A percentile compares a stretch with the other conserved stretches of the same genome.
Conservation (phyloP, 2,888 invertebrate species). For the Apodemia hepburni region DNA sequence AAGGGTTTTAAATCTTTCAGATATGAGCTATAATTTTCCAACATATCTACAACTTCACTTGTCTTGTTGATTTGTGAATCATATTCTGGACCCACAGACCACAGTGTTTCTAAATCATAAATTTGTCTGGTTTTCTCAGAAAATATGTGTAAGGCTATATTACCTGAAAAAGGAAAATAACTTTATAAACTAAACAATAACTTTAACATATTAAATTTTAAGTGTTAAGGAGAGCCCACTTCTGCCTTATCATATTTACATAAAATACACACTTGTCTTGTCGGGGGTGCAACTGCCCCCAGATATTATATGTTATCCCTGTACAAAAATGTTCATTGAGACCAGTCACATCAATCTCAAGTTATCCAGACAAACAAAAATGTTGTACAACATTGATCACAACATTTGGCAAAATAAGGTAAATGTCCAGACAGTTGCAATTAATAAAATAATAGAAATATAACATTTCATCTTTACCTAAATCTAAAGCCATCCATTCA, state of each 20-base stretch:
- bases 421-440: too few relatives aligned
- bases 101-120: conserved; percentile 95
- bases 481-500: conserved; percentile 95
- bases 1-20: conserved; percentile 83
- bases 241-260: too few relatives aligned
- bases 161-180: conserved; percentile 81
- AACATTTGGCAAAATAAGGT: too few relatives aligned
- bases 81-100: conserved; percentile 92
- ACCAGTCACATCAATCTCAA: too few relatives aligned
- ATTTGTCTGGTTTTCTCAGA: conserved; percentile 82
- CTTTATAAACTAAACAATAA: background rate
- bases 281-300: too few relatives aligned
- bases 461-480: conserved; percentile 78
- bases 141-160: conserved; percentile 95
- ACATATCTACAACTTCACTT: conserved; percentile 82
- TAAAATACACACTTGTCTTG: too few relatives aligned
- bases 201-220: too few relatives aligned
- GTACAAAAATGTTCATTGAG: too few relatives aligned
- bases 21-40: conserved; percentile 84
- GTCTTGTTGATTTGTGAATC: conserved; percentile 85
- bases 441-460: background rate
- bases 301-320: too few relatives aligned
- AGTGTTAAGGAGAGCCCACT: too few relatives aligned
- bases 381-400: too few relatives aligned
- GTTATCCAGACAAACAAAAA: too few relatives aligned